Base-by-base conservation (phyloP, 2,888 invertebrate species). In the Phragmatobia fuliginosa region DNA sequence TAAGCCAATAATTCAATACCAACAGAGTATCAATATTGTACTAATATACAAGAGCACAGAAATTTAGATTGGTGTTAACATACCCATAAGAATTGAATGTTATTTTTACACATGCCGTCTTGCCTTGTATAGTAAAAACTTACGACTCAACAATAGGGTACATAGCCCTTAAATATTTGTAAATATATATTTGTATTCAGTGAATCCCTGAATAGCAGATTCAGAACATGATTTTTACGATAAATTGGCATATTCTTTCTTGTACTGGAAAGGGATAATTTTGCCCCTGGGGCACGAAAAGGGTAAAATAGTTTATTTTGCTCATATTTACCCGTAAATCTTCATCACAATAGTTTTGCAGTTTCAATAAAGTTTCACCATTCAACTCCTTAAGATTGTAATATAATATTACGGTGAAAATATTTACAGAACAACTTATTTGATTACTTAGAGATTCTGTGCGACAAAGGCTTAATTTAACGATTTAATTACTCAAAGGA, bases 401-500 rank as follows among this genome's bases (percentile, higher is more conserved):
- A 73, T n/a, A 25, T 71, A 66, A 79, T 76, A 61, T 76, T 76
- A 63, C 45, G 59, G 11, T 49, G 60, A 76, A 73, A 78, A 62
- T 71, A 66, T 81, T 80, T 73, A 49, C 69, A 68, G 77, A 85
- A 78, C 76, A 75, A 67, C 77, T 83, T 73, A 77, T 85, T 82
- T 75, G 77, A 80, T 82, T 83, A 83, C 72, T 78, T 68, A 71
- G 69, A 72, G 73, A 80, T 82, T 83, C 74, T 74, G 79, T 75
- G 65, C 77, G 78, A 68, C 76, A 71, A 76, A 71, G 73, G 73
- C 79, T 78, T 77, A 73, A 79, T 80, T 84, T 71, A 71, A 73
- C 41, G 69, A 67, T 74, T 81, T 86, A 88, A 89, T 90, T 88
- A 84, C 75, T 90, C 88, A 89, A 90, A 89, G 87, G 84, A 68